Percentiles rank a stretch among this genome's conserved stretches.
Conservation (phyloP, 2,888 invertebrate species). For the Eulithis testata region DNA sequence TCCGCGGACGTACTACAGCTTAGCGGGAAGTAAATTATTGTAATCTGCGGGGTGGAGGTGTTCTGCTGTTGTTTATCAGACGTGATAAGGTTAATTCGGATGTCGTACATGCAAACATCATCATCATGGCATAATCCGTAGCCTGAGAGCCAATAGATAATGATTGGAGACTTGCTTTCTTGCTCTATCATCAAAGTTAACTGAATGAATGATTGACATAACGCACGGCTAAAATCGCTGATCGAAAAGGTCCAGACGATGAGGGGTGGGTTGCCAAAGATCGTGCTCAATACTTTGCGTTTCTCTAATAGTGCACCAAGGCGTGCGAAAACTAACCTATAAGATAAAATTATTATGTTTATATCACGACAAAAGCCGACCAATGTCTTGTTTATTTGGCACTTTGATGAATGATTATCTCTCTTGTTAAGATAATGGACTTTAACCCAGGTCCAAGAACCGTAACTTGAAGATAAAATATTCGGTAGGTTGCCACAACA, state of each 20-base stretch:
- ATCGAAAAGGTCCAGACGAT: no score
- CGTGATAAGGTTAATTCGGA: slow-evolving; percentile 3
- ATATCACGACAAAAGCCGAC: no score
- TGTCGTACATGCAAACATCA: neutral
- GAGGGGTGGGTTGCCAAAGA: no score
- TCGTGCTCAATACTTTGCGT: no score
- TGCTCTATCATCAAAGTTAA: no score
- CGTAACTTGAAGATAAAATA: slow-evolving; percentile 28
- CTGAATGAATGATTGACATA: no score
- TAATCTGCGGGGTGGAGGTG: slow-evolving; percentile 28
- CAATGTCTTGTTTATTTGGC: neutral
- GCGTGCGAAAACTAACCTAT: no score
- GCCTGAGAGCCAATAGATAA: neutral
- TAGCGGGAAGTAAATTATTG: slow-evolving; percentile 34
- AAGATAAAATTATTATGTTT: no score
- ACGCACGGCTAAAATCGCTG: no score
- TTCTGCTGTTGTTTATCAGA: slow-evolving; percentile 23
- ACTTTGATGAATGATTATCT: neutral
- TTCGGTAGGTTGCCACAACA: slow-evolving; percentile 28
- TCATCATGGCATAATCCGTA: neutral
- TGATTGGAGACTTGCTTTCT: no score
- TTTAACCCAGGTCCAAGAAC: slow-evolving; percentile 7
- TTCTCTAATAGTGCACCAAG: no score
- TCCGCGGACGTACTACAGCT: slow-evolving; percentile 33
- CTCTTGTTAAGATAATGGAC: neutral